Evolutionary conservation across 2,888 invertebrate species (phyloP).

Genomic region (Myopa testacea): DNA sequence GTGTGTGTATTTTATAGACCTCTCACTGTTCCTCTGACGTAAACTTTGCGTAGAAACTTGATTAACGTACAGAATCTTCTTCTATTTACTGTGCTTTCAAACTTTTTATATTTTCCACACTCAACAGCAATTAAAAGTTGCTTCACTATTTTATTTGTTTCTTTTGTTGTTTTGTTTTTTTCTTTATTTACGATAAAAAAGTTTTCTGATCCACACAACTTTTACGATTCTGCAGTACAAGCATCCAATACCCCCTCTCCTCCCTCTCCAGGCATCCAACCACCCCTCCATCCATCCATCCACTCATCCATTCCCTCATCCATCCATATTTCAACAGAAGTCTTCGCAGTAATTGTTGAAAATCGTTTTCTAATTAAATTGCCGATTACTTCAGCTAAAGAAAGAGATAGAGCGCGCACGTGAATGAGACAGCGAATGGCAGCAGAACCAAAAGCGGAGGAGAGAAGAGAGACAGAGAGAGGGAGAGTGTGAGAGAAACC

Average conservation of each 20-base stretch:
- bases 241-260: background rate
- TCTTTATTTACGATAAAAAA: background rate
- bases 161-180: background rate
- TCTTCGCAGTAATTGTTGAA: conserved; percentile 20
- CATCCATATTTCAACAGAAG: background rate
- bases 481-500: background rate
- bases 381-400: conserved; percentile 7
- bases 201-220: background rate
- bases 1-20: conserved; percentile 18
- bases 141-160: background rate
- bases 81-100: background rate
- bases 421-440: background rate
- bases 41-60: background rate
- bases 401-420: background rate
- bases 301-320: background rate
- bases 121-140: conserved; percentile 19
- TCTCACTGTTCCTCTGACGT: conserved; percentile 1
- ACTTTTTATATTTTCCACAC: conserved; percentile 6
- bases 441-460: background rate
- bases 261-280: background rate
- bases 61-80: background rate
- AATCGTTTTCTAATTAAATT: conserved; percentile 38
- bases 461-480: background rate
- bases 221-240: background rate
- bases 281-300: background rate